Evolutionary conservation across 2,797 vertebrate species (phyloP), one percentile per base, ranked within the genome.

Genomic region (Austrolebias charrua): DNA sequence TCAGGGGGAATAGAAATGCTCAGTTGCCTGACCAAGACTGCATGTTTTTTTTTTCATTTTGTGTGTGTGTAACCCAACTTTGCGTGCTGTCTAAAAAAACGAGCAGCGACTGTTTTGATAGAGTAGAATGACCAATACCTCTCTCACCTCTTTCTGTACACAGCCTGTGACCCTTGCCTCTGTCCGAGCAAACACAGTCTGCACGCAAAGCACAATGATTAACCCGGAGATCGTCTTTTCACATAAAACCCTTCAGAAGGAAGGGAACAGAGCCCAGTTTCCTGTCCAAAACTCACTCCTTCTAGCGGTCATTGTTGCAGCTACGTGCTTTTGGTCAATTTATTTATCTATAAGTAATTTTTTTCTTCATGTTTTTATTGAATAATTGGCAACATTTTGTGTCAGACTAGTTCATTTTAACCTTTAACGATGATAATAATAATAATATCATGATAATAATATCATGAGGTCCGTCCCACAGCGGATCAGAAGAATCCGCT

Each of bases 181-280:
- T 87, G 88, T 71, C 82, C 82, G 79, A 92, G 88, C 90, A 94
- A 93, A 94, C 92, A 94, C 73, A 84, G 92, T 94, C 92, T 93
- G 93, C 93, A 94, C 92, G 92, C 93, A 90, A 93, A 78, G 90
- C 85, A 85, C 89, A 91, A 93, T 93, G 84, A 93, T 93, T 92
- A 93, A 93, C 90, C 85, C 87, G 47, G 40, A 84, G 84, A 86
- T 89, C 73, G 66, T 83, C 72, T 81, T 61, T 61, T 59, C 20
- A 12, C 5, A 0, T 57, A 76, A 33, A 56, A 4, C 57, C 78
- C 63, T 76, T 81, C 60, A 20, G 58, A 16, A 6, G 29, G 10
- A 16, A 4, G 7, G 48, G 29, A 60, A 61, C 74, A 46, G 44
- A 18, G 2, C 24, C 24, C 31, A 11, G 40, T 60, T 66, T 69